Evolutionary conservation across 2,888 invertebrate genomes (phyloP), one percentile per base, ranked within the genome.

Genomic region (Melinopterus prodromus): DNA sequence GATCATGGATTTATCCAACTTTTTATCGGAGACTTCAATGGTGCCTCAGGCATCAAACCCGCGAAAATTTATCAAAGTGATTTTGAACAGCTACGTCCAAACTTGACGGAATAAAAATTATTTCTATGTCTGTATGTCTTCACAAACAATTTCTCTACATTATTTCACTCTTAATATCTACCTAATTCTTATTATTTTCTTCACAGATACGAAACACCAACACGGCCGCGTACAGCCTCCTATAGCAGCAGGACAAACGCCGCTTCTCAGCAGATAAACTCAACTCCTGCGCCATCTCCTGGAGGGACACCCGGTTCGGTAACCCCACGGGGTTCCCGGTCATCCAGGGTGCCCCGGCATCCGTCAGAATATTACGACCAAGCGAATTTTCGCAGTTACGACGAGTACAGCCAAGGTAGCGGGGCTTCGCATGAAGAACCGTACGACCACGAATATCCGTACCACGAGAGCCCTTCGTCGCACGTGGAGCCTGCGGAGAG

Each of bases 381-480:
- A 72, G 88, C 90, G 15, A 90, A 92, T 84, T 91, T 92, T 88
- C 92, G 93, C 80, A 93, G 91, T 87, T 93, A 92, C 87, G 95
- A 95, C 86, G 93, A 97, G 90, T 94, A 94, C 91, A 92, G 95
- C 89, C 92, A 93, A 89, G 91, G 95, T 85, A 93, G 93, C 81
- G 92, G 91, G 36, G 92, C 93, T 4, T 92, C 92, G 37, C 93
- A 93, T 86, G 94, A 94, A 83, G 94, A 95, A 76, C 82, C 84
- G 38, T 88, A 88, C 84, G 87, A 89, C 78, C 88, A 89, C 76
- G 90, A 90, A 80, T 90, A 90, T 82, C 88, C 88, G 37, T 90
- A 90, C 83, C 87, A 89, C 81, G 90, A 90, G 76, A 90, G 90
- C 79, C 90, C 90, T 7, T 88, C 89, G 36, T 88, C 89, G 37